phyloP scores from a whole-genome alignment of 2,113 vertebrate species.

The Pelecanus crispus region DNA sequence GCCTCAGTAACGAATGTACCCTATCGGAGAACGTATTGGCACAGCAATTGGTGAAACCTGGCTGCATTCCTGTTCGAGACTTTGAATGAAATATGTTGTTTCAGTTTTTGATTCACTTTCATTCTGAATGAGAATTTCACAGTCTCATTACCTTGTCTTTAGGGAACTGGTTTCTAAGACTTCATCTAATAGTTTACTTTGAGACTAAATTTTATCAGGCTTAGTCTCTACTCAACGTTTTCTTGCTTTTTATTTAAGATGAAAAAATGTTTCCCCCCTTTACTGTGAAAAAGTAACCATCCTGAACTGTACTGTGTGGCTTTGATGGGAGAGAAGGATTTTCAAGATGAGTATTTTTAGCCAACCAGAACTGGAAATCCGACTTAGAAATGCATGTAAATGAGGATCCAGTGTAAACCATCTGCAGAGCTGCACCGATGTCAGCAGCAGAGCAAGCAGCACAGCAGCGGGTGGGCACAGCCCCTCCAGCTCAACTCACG shows the following conservation, averaged over 20 bases:
- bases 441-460: rapidly evolving
- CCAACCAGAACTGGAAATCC: not conserved
- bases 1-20: not conserved
- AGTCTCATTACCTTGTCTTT: not conserved
- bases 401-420: rapidly evolving
- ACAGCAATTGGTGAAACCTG: not conserved
- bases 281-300: not conserved
- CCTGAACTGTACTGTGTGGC: not conserved
- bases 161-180: not conserved
- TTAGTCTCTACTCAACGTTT: not conserved
- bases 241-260: not conserved
- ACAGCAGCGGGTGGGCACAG: not conserved
- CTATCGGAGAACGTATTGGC: not conserved
- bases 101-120: not conserved
- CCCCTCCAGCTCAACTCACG: not conserved
- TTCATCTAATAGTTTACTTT: not conserved
- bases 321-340: not conserved
- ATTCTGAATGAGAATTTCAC: not conserved
- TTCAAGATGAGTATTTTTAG: not conserved
- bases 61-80: not conserved
- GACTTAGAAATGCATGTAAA: not conserved
- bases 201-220: not conserved
- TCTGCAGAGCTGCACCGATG: not conserved
- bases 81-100: not conserved
- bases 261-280: not conserved